Evolutionary conservation across 2,888 invertebrate species (phyloP).

Genomic region (Calliopum simillimum): DNA sequence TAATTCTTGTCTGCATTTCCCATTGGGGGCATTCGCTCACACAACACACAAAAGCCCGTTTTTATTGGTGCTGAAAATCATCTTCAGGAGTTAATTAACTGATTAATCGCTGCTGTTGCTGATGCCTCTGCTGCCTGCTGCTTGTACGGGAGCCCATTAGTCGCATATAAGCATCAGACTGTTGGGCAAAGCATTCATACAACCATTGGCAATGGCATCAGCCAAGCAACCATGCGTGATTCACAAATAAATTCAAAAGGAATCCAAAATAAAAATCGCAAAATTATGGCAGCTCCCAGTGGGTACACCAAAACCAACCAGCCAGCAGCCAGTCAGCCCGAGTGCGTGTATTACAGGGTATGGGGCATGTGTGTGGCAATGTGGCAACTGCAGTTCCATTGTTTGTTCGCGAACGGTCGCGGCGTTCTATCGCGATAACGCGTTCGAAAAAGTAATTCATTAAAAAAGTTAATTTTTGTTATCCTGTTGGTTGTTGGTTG

Average conservation of each 20-base stretch:
- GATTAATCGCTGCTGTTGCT: conserved; percentile 10
- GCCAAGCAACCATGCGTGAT: not conserved
- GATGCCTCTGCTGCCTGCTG: no score
- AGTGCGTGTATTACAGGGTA: not conserved
- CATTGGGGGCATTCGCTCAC: no score
- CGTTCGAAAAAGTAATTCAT: conserved; percentile 39
- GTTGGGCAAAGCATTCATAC: not conserved
- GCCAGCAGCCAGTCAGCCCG: conserved; percentile 23
- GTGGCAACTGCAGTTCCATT: conserved; percentile 24
- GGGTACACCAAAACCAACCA: no score
- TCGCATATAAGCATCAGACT: not conserved
- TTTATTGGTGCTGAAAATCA: not conserved
- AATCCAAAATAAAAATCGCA: conserved; percentile 14
- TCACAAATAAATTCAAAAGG: conserved; percentile 13
- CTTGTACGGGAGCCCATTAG: conserved; percentile 1
- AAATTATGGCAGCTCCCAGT: conserved; percentile 18
- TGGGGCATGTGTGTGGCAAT: conserved; percentile 6
- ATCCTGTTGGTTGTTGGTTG: conserved; percentile 35
- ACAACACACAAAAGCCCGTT: not conserved
- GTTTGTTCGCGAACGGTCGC: conserved; percentile 14
- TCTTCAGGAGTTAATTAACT: conserved; percentile 28
- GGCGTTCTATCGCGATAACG: conserved; percentile 7
- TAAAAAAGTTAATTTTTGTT: conserved; percentile 44
- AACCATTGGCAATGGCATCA: not conserved
- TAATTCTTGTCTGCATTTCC: no score